A percentile compares a stretch with the other conserved stretches of the same genome.
Evolutionary conservation across 2,113 vertebrate species (phyloP).

Genomic region (Arothron firmamentum): DNA sequence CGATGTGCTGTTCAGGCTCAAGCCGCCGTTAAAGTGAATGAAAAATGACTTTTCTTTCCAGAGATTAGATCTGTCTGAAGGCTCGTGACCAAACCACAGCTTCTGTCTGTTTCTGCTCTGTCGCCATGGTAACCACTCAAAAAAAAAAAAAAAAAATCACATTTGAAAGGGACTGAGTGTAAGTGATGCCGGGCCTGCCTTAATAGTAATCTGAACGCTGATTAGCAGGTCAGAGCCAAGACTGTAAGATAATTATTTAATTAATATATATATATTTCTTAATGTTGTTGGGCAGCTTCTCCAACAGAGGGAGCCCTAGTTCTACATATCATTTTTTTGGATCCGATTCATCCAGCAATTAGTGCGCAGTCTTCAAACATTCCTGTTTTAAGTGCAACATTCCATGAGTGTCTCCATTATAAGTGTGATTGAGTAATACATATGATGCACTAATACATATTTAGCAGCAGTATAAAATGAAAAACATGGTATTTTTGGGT

Average conservation of each 20-base stretch:
- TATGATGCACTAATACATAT: neutral
- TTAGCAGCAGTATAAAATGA: neutral
- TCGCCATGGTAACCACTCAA: constrained; percentile 47
- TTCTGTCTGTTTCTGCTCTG: constrained; percentile 40
- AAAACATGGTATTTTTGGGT: too few relatives aligned
- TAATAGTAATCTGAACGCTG: constrained; percentile 1
- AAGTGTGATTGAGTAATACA: too few relatives aligned
- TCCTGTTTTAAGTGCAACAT: neutral
- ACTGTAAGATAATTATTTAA: too few relatives aligned
- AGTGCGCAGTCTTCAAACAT: neutral
- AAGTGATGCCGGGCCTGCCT: neutral
- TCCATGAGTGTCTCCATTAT: too few relatives aligned
- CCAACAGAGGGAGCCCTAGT: constrained; percentile 65
- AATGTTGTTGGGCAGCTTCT: neutral
- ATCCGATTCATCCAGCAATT: constrained; percentile 20
- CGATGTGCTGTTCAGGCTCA: too few relatives aligned
- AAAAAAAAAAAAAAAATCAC: constrained; percentile 24
- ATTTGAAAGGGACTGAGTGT: constrained; percentile 1
- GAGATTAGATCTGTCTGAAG: constrained; percentile 2
- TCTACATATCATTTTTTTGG: neutral
- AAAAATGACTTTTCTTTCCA: too few relatives aligned
- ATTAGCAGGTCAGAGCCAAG: neutral
- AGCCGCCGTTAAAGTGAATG: too few relatives aligned
- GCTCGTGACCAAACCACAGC: constrained; percentile 18
- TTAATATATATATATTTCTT: too few relatives aligned